Percentiles rank a stretch among this genome's conserved stretches.
These are phyloP conservation scores for Oxyruncus cristatus DNA, from an alignment of 2,113 vertebrate genomes.

Conservation along the genomic window DNA sequence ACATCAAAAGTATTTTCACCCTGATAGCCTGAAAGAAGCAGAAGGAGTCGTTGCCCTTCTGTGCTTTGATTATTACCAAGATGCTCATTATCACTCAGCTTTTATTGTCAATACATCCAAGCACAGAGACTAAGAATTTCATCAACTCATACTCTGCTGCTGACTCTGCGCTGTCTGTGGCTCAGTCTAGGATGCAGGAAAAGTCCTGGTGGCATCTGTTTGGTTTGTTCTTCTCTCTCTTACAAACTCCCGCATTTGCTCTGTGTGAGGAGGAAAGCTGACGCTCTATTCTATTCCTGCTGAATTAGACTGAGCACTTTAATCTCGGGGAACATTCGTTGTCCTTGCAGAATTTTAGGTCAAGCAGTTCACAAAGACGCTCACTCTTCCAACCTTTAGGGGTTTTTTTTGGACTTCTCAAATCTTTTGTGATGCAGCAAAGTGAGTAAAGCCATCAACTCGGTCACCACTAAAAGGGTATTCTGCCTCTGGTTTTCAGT, in stretches of 20 bases:
- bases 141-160: background rate
- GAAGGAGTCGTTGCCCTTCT: background rate
- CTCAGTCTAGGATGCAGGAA: background rate
- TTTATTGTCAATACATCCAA: background rate
- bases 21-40: background rate
- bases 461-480: background rate
- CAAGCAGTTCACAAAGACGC: background rate
- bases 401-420: background rate
- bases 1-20: background rate
- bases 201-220: too few species aligned
- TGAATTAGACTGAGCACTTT: background rate
- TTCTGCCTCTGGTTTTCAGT: background rate
- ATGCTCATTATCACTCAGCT: rapidly evolving
- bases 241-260: background rate
- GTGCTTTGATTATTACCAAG: background rate
- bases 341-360: background rate
- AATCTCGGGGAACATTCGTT: background rate
- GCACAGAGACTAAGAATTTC: background rate
- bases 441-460: background rate
- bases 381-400: background rate
- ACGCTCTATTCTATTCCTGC: background rate
- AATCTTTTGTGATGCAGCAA: background rate
- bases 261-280: background rate
- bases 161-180: background rate
- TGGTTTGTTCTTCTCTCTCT: background rate